phyloP scores from a whole-genome alignment of 2,888 invertebrate genomes.

The Zeuzera pyrina region DNA sequence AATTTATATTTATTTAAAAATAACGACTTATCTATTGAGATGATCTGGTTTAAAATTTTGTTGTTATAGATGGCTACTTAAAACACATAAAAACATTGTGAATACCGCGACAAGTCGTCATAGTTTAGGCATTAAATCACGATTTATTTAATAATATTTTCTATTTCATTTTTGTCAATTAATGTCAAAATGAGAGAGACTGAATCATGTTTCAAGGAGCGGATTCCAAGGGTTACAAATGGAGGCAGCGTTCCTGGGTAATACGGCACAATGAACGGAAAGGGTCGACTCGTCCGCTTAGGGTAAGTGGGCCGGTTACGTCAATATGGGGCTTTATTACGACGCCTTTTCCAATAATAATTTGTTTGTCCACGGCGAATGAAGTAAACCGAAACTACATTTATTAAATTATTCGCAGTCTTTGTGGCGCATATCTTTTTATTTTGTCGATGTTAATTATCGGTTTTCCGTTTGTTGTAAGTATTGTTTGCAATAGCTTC shows the following conservation, averaged over 20 bases:
- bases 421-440: too few relatives aligned
- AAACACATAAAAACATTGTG: too few relatives aligned
- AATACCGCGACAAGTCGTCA: too few relatives aligned
- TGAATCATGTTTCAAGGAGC: slow-evolving; percentile 70
- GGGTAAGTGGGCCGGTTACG: slow-evolving; percentile 69
- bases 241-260: slow-evolving; percentile 67
- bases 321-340: slow-evolving; percentile 67
- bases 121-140: background rate
- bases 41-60: too few relatives aligned
- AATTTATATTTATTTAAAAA: too few relatives aligned
- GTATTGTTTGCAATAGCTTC: too few relatives aligned
- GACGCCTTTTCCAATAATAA: slow-evolving; percentile 55
- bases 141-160: slow-evolving; percentile 15
- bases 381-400: background rate
- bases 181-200: slow-evolving; percentile 49
- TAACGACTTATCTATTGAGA: too few relatives aligned
- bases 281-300: slow-evolving; percentile 58
- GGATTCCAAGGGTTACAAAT: slow-evolving; percentile 69
- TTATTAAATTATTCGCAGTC: background rate
- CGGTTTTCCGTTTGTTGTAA: too few relatives aligned
- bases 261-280: slow-evolving; percentile 66
- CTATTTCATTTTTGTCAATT: slow-evolving; percentile 52
- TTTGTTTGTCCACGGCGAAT: slow-evolving; percentile 39
- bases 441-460: too few relatives aligned
- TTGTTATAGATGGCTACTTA: too few relatives aligned